phyloP scores from a whole-genome alignment of 2,888 invertebrate species.

The Norana najaformis region DNA sequence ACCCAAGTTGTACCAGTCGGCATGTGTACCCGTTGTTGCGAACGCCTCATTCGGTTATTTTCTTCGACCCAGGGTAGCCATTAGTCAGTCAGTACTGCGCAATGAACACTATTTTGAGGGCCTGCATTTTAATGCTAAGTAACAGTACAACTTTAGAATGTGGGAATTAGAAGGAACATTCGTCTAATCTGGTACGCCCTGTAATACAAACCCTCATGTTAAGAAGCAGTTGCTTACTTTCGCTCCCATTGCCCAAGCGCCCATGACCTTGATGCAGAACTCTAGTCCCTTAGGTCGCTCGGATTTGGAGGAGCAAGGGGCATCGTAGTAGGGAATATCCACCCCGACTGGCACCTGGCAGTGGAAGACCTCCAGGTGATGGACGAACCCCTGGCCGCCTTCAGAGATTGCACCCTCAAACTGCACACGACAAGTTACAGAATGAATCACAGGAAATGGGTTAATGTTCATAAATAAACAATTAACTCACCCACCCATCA shows the following conservation, averaged over 20 bases:
- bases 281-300: conserved; percentile 77
- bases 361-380: conserved; percentile 98
- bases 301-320: conserved; percentile 73
- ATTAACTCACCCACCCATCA: not conserved
- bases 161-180: too few relatives aligned
- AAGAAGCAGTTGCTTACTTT: conserved; percentile 51
- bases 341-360: conserved; percentile 74
- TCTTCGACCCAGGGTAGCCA: too few relatives aligned
- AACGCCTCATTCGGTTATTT: too few relatives aligned
- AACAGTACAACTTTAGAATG: too few relatives aligned
- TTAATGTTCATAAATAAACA: not conserved
- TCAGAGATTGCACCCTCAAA: conserved; percentile 82
- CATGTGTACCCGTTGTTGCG: too few relatives aligned
- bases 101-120: too few relatives aligned
- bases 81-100: too few relatives aligned
- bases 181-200: too few relatives aligned
- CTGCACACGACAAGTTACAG: conserved; percentile 63
- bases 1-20: too few relatives aligned
- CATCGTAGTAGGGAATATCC: conserved; percentile 74
- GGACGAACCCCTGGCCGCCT: conserved; percentile 84
- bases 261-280: conserved; percentile 81
- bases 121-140: too few relatives aligned
- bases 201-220: not conserved
- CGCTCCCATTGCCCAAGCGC: conserved; percentile 99
- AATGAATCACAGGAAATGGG: not conserved